phyloP scores from a whole-genome alignment of 2,113 vertebrate genomes.

The Aramus guarauna region DNA sequence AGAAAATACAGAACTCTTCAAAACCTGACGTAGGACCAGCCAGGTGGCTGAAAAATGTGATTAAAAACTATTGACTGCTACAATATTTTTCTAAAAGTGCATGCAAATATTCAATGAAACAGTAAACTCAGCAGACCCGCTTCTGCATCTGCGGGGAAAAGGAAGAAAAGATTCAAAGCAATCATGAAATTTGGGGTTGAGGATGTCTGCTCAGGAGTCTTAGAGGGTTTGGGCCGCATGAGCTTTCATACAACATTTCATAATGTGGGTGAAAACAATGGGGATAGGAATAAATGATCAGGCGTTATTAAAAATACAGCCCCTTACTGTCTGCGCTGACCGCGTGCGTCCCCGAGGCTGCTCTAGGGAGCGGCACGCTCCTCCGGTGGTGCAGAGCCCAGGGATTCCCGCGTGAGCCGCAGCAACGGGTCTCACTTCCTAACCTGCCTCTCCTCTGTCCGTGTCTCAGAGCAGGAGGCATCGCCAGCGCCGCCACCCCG shows the following conservation, averaged over 20 bases:
- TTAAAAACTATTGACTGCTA: background rate
- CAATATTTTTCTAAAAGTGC: background rate
- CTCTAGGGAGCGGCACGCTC: background rate
- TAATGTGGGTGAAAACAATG: background rate
- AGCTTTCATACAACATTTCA: background rate
- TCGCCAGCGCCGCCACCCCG: background rate
- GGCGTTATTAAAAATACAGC: background rate
- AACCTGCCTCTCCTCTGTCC: background rate
- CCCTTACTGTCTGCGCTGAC: fast-evolving
- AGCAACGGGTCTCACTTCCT: background rate
- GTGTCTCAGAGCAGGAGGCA: background rate
- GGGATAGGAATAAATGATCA: background rate
- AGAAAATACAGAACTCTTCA: background rate
- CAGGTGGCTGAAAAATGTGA: background rate
- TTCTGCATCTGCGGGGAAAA: background rate
- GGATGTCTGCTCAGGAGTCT: background rate
- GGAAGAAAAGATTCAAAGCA: background rate
- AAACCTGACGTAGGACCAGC: fast-evolving
- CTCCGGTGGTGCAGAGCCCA: background rate
- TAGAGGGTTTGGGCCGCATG: background rate
- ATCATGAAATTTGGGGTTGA: background rate
- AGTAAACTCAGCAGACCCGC: background rate
- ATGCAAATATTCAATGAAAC: background rate
- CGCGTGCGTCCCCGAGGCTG: fast-evolving
- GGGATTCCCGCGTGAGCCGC: fast-evolving